Evolutionary conservation across 2,888 invertebrate species (phyloP), one percentile per base, ranked within the genome.

Genomic region (Tiliacea aurago): DNA sequence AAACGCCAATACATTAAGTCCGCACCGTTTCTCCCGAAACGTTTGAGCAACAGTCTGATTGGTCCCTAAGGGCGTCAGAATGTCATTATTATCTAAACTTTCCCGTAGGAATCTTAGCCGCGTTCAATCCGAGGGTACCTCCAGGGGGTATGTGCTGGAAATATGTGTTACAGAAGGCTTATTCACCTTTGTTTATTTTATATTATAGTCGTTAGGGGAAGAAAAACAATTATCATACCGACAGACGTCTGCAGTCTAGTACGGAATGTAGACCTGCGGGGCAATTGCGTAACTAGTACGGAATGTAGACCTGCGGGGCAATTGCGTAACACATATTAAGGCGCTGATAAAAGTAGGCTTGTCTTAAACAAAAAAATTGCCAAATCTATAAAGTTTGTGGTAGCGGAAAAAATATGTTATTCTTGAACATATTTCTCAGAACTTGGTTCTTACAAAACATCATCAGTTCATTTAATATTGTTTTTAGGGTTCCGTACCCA

Each of bases 71-170:
- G 82, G 73, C 70, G 77, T 45, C 73, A 80, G 71, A 81, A 82
- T 82, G 84, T 82, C 82, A 82, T 84, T 84, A 82, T 28, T 77
- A 84, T 62, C 67, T 74, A 84, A 83, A 83, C 84, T 83, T 84
- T 81, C 69, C 58, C 71, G 70, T 3, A 68, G 66, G 84, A 70
- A 81, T 84, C 68, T 81, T 81, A 74, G 82, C 70, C 61, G 73
- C 55, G 49, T 70, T 81, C 73, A 65, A 81, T 73, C 62, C 77
- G 49, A 47, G n/a, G 33, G 45, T 47, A 41, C 63, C 70, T 55
- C 49, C 53, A 33, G 55, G 74, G 28, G 33, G 10, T 28, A 13
- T 7, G 62, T 37, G 28, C 41, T 41, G 20, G 13, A 58, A 51
- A 64, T 70, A 9, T 33, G 28, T n/a, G n/a, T 15, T 41, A 9